Evolutionary conservation across 2,797 vertebrate species (phyloP).

Genomic region (Tauraco hartlaubi): DNA sequence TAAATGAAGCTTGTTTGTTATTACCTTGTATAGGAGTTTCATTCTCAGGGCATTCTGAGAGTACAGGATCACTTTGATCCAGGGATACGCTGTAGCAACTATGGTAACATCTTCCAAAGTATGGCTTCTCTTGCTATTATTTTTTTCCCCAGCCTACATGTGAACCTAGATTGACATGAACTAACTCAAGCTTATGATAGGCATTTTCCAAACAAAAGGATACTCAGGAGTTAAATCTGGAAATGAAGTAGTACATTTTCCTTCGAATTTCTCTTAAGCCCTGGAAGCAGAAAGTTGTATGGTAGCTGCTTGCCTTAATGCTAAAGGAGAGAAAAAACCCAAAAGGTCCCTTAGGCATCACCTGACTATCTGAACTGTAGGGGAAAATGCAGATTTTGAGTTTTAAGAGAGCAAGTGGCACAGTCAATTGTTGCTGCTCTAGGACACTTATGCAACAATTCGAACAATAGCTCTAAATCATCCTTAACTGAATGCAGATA

Average conservation of each 20-base stretch:
- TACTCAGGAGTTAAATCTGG: neutral
- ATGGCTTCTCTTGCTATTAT: neutral
- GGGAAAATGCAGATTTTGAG: neutral
- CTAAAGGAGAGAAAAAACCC: neutral
- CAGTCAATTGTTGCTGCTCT: neutral
- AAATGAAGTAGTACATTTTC: neutral
- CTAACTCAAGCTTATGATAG: neutral
- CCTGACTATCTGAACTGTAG: neutral
- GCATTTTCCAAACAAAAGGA: slow-evolving; percentile 13
- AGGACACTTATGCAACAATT: neutral
- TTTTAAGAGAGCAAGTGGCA: neutral
- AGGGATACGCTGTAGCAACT: neutral
- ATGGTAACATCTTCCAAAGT: neutral
- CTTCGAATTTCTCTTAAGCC: neutral
- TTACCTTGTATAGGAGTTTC: neutral
- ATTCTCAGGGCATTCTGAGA: neutral
- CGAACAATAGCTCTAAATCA: neutral
- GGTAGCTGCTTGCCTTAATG: neutral
- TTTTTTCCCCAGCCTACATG: neutral
- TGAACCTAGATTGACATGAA: neutral
- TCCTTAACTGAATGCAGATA: neutral
- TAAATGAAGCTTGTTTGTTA: neutral
- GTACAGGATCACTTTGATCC: neutral
- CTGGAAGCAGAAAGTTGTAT: neutral
- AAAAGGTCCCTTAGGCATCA: neutral